Evolutionary conservation across 2,888 invertebrate species (phyloP), one percentile per base, ranked within the genome.

Genomic region (Tenthredo notha): DNA sequence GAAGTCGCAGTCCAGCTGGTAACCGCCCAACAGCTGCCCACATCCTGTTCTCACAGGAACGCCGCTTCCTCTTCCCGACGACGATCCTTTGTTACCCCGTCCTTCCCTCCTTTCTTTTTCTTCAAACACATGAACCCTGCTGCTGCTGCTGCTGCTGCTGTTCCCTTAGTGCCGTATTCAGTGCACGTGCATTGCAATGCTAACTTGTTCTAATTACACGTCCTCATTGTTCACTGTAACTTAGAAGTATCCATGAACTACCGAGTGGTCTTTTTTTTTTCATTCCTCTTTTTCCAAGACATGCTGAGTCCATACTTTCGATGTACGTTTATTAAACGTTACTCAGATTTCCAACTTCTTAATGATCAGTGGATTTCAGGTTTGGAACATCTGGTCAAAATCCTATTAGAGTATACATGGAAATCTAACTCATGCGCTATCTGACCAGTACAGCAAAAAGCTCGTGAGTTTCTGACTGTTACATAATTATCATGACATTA

Each of bases 21-120:
- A 90, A 91, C 50, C 77, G 77, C 77, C 40, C 50, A 80, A 91
- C 93, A 93, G 92, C 93, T 93, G 93, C 92, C 91, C 91, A 91
- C 91, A 91, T 92, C 91, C 91, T 92, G 91, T 90, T 90, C 87
- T 80, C 80, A 77, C 77, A 77, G 54, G 77, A 54, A 77, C 77
- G 77, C 50, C 77, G 77, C 33, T 77, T 77, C 77, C 77, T 77
- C 77, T 77, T 77, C 77, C 77, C 77, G 77, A 77, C 54, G 75
- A 43, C 12, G 43, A 74, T 74, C 43, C 72, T 74, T 74, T 74
- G 72, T 74, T 43, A 74, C 72, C 72, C 21, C 40, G 9, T 9
- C 43, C 72, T 10, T 25, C 10, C 9, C 25, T 21, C 25, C n/a
- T n/a, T 21, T 15, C n/a, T 21, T 40, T 0, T 74, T 74, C 40